phyloP scores from a whole-genome alignment of 2,797 vertebrate species.

The Epinephelus coioides region DNA sequence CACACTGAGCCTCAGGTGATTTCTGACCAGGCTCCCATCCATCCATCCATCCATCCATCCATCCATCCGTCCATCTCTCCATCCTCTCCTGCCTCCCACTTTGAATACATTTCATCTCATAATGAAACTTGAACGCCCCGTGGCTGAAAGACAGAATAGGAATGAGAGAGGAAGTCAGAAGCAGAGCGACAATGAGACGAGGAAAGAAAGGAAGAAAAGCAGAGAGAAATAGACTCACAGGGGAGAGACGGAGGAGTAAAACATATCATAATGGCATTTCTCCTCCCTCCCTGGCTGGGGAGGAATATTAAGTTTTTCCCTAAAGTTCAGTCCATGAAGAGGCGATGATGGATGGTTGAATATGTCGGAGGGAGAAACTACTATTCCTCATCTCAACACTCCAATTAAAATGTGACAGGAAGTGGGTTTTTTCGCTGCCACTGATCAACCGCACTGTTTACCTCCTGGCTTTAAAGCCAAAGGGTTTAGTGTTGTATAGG shows the following conservation, averaged over 20 bases:
- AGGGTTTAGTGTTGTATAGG: constrained; percentile 9
- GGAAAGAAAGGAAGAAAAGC: not conserved
- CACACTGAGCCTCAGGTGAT: constrained; percentile 60
- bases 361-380: constrained; percentile 43
- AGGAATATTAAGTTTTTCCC: constrained; percentile 66
- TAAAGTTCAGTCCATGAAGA: constrained; percentile 61
- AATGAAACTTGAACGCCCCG: constrained; percentile 68
- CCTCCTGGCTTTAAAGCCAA: constrained; percentile 35
- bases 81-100: constrained; percentile 63
- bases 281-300: constrained; percentile 26
- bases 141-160: constrained; percentile 55
- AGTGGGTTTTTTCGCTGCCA: constrained; percentile 10
- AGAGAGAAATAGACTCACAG: constrained; percentile 18
- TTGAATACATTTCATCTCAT: constrained; percentile 74
- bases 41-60: constrained; percentile 69
- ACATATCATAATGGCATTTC: constrained; percentile 50
- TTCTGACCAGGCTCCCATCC: constrained; percentile 67
- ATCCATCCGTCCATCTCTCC: constrained; percentile 61
- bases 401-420: constrained; percentile 77
- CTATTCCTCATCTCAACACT: constrained; percentile 69
- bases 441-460: constrained; percentile 65
- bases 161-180: constrained; percentile 41
- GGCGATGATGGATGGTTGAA: constrained; percentile 73
- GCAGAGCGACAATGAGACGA: constrained; percentile 30
- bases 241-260: constrained; percentile 40